Base-by-base conservation (phyloP, 2,888 invertebrate genomes). In the Hirtodrosophila histrioides region DNA sequence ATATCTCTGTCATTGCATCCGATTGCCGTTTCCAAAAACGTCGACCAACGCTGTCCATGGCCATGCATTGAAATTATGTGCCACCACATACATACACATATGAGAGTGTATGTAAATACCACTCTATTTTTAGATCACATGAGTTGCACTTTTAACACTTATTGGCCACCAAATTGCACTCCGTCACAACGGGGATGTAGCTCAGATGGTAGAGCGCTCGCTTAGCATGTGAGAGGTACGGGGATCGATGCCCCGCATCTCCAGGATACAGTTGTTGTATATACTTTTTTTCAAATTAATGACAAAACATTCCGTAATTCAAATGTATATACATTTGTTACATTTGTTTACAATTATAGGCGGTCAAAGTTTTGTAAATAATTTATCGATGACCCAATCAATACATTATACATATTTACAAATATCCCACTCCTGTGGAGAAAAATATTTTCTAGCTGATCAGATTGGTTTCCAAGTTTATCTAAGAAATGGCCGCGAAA, bases 191-290 rank as follows among this genome's bases (percentile, higher is more conserved):
- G 90, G 89, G 89, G 88, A 86, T 86, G 86, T 91, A 91, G 91
- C 91, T 91, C 91, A 91, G 91, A 91, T 91, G 91, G 91, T 91
- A 91, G 91, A 91, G 91, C 91, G 91, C 91, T 91, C 91, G 91
- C 91, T 91, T 91, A 91, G 91, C 91, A 91, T 91, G 91, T 90
- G 91, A 91, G 91, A 91, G 91, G 91, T 91, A 91, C 90, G 90
- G 91, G 90, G 91, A 91, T 91, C 91, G 91, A 91, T 91, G 89
- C 91, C 91, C 91, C 89, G 91, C 91, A 91, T 86, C 88, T 66
- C 51, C 55, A 66, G 33, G 33, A 35, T 29, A 40, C 24, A 27
- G n/a, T 7, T 6, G 3, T n/a, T 5, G 10, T 36, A 4, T 8
- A 4, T 3, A 44, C 3, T 10, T 9, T n/a, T 36, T 54, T 43